Conservation (phyloP, 2,888 invertebrate genomes). For the Drosophila algonquin region DNA sequence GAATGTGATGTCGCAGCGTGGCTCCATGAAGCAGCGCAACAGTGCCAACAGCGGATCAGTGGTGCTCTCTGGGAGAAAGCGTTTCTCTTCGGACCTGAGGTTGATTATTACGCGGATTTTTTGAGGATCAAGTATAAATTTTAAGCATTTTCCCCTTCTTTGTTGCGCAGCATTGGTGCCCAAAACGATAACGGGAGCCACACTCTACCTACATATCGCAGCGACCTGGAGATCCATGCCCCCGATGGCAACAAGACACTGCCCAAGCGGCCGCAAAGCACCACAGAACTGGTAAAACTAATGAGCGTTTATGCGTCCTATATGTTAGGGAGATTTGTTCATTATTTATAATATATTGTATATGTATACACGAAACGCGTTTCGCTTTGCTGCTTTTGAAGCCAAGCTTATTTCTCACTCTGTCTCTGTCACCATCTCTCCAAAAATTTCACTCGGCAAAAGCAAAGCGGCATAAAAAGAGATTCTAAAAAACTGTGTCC, state of each 20-base stretch:
- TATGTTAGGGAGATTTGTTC: constrained; percentile 48
- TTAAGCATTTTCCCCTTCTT: neutral
- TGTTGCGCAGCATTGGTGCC: constrained; percentile 80
- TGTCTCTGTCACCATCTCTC: constrained; percentile 28
- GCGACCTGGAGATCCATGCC: constrained; percentile 87
- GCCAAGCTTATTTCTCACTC: constrained; percentile 50
- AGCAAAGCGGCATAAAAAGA: constrained; percentile 21
- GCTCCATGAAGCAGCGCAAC: constrained; percentile 82
- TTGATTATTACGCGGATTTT: constrained; percentile 31
- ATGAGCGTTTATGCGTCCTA: constrained; percentile 13
- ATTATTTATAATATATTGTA: constrained; percentile 11
- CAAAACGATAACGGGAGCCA: constrained; percentile 81
- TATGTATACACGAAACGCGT: constrained; percentile 39
- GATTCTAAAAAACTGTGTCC: constrained; percentile 14
- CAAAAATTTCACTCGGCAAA: constrained; percentile 12
- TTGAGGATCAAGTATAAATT: neutral
- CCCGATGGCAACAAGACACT: constrained; percentile 85
- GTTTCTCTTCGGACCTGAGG: constrained; percentile 84
- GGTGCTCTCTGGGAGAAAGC: constrained; percentile 82
- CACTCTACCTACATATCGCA: constrained; percentile 85
- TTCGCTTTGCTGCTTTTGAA: constrained; percentile 64
- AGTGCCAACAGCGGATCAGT: constrained; percentile 74
- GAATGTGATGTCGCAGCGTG: constrained; percentile 81
- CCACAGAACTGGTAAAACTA: constrained; percentile 83
- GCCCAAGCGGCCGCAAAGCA: constrained; percentile 83